Conservation (phyloP, 2,113 vertebrate species). For the Charina bottae region DNA sequence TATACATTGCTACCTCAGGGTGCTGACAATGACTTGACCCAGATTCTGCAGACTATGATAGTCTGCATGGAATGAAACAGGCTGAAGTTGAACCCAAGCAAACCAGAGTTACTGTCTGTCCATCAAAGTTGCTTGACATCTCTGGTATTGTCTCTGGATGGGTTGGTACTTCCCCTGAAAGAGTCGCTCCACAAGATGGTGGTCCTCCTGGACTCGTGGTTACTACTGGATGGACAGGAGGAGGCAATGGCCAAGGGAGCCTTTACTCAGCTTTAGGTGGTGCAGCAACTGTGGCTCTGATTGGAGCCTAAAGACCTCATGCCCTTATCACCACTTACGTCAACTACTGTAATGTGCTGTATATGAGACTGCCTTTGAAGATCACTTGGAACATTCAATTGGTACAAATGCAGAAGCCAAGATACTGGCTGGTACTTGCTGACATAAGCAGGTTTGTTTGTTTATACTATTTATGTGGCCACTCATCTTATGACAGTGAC, state of each 20-base stretch:
- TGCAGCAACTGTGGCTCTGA: background rate
- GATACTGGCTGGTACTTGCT: no score
- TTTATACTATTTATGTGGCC: no score
- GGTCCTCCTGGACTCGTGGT: background rate
- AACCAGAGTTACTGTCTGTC: background rate
- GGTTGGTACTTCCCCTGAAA: background rate
- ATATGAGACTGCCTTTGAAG: no score
- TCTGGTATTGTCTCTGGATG: background rate
- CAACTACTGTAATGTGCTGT: background rate
- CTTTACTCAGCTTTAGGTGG: background rate
- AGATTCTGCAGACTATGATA: background rate
- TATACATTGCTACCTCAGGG: background rate
- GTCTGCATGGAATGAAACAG: background rate
- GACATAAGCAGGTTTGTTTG: no score
- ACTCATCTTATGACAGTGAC: no score
- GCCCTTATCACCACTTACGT: background rate
- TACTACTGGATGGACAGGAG: no score
- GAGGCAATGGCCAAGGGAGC: background rate
- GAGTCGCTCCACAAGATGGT: background rate
- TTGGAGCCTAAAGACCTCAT: background rate
- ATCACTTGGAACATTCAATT: no score
- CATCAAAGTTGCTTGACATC: background rate
- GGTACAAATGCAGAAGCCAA: no score
- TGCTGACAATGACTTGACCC: background rate
- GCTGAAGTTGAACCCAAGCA: background rate